These are phyloP conservation scores for Aromia moschata DNA, from an alignment of 2,888 invertebrate species.

Conservation along the genomic window DNA sequence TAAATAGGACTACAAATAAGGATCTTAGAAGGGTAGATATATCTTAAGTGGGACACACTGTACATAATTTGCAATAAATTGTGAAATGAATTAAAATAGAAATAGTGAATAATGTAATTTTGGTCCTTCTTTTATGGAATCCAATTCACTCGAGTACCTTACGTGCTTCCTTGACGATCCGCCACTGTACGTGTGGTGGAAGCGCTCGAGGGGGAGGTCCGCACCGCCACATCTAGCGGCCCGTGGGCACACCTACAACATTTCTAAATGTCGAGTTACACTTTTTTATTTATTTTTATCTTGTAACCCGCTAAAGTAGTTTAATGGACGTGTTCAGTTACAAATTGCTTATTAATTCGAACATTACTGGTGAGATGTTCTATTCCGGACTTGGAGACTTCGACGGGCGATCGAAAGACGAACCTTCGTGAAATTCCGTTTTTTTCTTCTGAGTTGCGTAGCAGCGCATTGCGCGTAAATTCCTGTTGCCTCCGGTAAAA, in stretches of 20 bases:
- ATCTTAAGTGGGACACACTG: no score
- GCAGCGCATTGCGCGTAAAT: slow-evolving; percentile 12
- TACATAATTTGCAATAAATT: no score
- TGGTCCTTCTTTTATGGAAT: no score
- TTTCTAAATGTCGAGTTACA: slow-evolving; percentile 26
- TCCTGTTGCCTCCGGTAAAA: neutral
- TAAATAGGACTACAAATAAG: no score
- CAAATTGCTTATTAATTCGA: slow-evolving; percentile 43
- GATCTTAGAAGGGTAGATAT: no score
- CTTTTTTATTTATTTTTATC: slow-evolving; percentile 27
- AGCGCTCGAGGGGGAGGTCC: slow-evolving; percentile 33
- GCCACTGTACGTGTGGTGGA: slow-evolving; percentile 27
- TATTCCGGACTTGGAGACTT: slow-evolving; percentile 38
- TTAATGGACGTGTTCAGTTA: slow-evolving; percentile 36
- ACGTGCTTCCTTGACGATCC: no score
- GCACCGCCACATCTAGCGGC: slow-evolving; percentile 4
- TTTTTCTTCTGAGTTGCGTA: slow-evolving; percentile 9
- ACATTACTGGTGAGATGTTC: slow-evolving; percentile 39
- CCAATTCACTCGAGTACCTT: no score
- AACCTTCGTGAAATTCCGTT: slow-evolving; percentile 19
- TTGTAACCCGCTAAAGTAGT: slow-evolving; percentile 26
- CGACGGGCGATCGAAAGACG: slow-evolving; percentile 32
- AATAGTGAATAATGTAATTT: no score
- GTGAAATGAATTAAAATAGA: no score
- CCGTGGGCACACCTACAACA: slow-evolving; percentile 26